Percentiles rank a stretch among this genome's conserved stretches.
phyloP scores from a whole-genome alignment of 2,888 invertebrate species.

The Oscheius myriophilus region DNA sequence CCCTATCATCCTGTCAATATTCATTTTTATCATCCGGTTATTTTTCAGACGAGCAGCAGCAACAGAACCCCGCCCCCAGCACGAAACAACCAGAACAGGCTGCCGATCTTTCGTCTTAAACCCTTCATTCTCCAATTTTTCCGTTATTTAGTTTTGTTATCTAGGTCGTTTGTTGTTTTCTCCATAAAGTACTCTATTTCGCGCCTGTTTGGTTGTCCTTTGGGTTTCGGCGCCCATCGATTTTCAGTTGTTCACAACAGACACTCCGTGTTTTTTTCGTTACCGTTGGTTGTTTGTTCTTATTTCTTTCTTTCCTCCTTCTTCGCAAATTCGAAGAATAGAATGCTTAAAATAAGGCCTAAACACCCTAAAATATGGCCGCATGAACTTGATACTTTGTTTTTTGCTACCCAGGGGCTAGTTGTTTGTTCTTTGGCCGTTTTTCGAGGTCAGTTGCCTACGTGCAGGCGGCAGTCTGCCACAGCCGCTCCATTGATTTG shows the following conservation, averaged over 20 bases:
- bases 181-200: constrained; percentile 1
- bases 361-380: no score
- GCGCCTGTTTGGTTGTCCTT: background rate
- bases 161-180: background rate
- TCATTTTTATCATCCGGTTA: no score
- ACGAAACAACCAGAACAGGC: no score
- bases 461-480: constrained; percentile 2
- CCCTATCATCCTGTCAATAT: no score
- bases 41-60: no score
- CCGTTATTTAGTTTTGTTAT: no score
- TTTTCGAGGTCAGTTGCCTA: constrained; percentile 19
- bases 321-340: background rate
- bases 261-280: background rate
- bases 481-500: constrained; percentile 14
- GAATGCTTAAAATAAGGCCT: background rate
- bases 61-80: no score
- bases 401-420: background rate
- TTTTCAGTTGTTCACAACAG: background rate
- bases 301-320: background rate
- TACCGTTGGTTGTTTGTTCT: background rate
- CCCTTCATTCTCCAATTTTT: no score
- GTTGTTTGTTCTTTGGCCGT: constrained; percentile 11
- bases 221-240: background rate
- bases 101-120: no score
- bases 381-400: background rate